Evolutionary conservation across 2,888 invertebrate genomes (phyloP).

Genomic region (Cataglyphis albicans): DNA sequence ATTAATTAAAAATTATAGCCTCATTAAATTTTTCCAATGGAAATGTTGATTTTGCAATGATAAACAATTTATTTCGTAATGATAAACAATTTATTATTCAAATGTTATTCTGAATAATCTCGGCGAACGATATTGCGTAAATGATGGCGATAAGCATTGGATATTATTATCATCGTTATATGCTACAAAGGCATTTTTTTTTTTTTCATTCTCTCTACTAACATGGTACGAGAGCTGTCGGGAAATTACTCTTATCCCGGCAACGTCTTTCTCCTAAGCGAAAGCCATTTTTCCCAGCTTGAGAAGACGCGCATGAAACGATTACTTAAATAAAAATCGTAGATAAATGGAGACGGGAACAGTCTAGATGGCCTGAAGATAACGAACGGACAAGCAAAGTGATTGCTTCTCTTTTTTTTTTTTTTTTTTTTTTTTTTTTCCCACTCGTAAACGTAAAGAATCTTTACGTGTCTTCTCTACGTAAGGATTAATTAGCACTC

Average conservation of each 20-base stretch:
- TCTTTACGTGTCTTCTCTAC: neutral
- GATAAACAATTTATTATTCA: neutral
- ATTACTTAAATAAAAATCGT: constrained; percentile 40
- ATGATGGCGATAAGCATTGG: constrained; percentile 19
- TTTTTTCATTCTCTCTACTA: constrained; percentile 3
- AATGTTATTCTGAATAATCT: constrained; percentile 25
- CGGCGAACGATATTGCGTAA: constrained; percentile 19
- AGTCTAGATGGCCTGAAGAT: neutral
- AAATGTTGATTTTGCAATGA: neutral
- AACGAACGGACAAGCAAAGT: neutral
- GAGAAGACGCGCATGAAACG: constrained; percentile 6
- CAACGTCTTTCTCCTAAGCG: constrained; percentile 12
- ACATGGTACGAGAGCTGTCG: constrained; percentile 7
- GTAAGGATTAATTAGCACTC: constrained; percentile 34
- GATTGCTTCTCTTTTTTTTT: neutral
- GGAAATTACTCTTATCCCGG: constrained; percentile 47
- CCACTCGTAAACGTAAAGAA: constrained; percentile 10
- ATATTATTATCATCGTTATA: constrained; percentile 47
- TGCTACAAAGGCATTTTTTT: constrained; percentile 10
- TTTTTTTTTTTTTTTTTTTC: neutral
- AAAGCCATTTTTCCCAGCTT: constrained; percentile 30
- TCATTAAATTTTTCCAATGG: neutral
- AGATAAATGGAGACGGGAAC: constrained; percentile 28
- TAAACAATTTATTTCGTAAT: neutral
- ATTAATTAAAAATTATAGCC: neutral